Evolutionary conservation across 1,140 invertebrate genomes (phyloP), one percentile per base, ranked within the genome.

Genomic region (Philopotamus ludificatus): DNA sequence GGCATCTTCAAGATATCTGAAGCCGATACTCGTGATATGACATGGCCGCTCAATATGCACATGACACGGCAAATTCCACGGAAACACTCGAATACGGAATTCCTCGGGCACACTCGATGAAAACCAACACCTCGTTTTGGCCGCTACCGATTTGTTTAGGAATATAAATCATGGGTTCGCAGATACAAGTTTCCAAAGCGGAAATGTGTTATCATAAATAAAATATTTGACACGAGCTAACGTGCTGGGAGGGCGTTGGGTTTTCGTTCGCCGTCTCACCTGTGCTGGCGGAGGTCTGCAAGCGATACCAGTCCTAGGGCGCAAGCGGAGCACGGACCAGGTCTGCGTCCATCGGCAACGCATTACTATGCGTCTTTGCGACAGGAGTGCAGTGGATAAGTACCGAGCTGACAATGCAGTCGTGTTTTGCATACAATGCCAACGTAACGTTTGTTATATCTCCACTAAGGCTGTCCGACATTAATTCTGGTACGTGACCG

Each of bases 341-440:
- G 12, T 34, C 12, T 4, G 28, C 4, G 12, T 34, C 4, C 4
- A 34, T 34, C 28, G 4, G 28, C 4, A 34, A 7, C 12, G 28
- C 28, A 34, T 34, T 34, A 34, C 28, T 34, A 34, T 34, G 28
- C 28, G 28, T 34, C 28, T 34, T 34, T 12, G 28, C 28, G 28
- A 34, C 28, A 34, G 28, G 28, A 34, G 28, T 34, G 28, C 49
- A 51, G 49, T 22, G 53, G 53, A 57, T 25, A 34, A 41, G 28
- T 41, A 15, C 25, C 21, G 4, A 28, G 53, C 28, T 57, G 53
- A 57, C 53, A 57, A 57, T 57, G 53, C 53, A 57, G 20, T 41
- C 53, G 28, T 57, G 53, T 57, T 57, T 57, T 57, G 53, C 53
- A 57, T 57, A 57, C 53, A 57, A 57, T 57, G 53, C 53, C 3